phyloP scores from a whole-genome alignment of 2,888 invertebrate genomes.

The Volucella inflata region DNA sequence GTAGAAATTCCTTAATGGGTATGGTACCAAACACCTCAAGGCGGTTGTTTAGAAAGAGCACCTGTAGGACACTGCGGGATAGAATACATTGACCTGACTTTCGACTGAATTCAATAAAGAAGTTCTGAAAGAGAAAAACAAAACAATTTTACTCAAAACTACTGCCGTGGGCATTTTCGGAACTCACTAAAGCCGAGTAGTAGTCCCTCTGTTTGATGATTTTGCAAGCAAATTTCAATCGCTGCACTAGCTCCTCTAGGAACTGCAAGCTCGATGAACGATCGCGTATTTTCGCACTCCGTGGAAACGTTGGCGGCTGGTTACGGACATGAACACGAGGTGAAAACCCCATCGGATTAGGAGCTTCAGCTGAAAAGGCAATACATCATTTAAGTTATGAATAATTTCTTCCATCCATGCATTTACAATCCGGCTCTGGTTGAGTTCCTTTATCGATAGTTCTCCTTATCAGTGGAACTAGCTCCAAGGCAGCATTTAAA shows the following conservation, averaged over 20 bases:
- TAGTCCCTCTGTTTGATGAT: conserved; percentile 91
- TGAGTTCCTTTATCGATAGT: conserved; percentile 90
- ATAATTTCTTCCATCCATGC: not conserved
- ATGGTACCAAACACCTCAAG: conserved; percentile 83
- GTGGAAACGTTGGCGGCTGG: conserved; percentile 98
- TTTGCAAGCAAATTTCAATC: conserved; percentile 92
- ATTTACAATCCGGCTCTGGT: conserved; percentile 84
- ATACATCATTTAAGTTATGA: not conserved
- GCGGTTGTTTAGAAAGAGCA: conserved; percentile 87
- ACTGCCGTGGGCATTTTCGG: not conserved
- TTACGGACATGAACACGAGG: conserved; percentile 97
- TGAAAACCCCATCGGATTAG: conserved; percentile 96
- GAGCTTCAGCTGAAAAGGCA: conserved; percentile 85
- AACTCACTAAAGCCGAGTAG: conserved; percentile 91
- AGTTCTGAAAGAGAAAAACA: conserved; percentile 87
- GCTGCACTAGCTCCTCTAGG: conserved; percentile 91
- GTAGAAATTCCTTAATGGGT: conserved; percentile 90
- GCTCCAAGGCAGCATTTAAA: conserved; percentile 91
- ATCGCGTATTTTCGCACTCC: conserved; percentile 96
- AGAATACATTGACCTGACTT: conserved; percentile 94
- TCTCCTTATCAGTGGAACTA: conserved; percentile 91
- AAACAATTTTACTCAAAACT: not conserved
- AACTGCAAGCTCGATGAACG: conserved; percentile 88
- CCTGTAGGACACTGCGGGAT: conserved; percentile 94
- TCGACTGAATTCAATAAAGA: conserved; percentile 96